A percentile compares a stretch with the other conserved stretches of the same genome.
Conservation (phyloP, 2,113 vertebrate species). For the Lagopus leucura region DNA sequence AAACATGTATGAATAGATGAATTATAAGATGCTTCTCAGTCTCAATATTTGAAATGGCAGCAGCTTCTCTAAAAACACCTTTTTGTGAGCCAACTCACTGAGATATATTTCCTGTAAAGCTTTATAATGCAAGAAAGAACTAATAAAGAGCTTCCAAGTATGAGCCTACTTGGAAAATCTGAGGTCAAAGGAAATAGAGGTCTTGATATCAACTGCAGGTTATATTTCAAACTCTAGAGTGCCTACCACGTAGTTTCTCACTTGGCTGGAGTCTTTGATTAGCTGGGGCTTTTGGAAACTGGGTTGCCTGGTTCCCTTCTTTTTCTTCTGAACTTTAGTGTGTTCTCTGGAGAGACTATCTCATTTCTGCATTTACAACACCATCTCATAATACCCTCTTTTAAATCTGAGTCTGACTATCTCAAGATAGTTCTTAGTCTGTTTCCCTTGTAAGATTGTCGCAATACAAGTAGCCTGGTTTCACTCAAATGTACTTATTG, state of each 20-base stretch:
- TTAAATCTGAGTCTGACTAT: not conserved
- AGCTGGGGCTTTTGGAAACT: not conserved
- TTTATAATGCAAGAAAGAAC: not conserved
- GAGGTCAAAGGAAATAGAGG: not conserved
- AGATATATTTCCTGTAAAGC: not conserved
- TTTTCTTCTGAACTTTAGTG: not conserved
- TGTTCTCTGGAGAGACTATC: not conserved
- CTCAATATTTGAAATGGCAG: not conserved
- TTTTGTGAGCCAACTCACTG: not conserved
- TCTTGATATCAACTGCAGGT: not conserved
- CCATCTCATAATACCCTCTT: not conserved
- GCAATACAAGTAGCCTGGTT: not conserved
- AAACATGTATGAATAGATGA: constrained; percentile 40
- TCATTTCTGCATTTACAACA: not conserved
- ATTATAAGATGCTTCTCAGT: constrained; percentile 15
- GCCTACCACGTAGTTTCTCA: not conserved
- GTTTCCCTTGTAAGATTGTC: not conserved
- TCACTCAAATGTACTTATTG: not conserved
- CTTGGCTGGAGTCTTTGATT: not conserved
- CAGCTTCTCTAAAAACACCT: not conserved
- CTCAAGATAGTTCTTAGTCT: not conserved
- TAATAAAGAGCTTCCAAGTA: not conserved
- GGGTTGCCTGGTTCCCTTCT: not conserved
- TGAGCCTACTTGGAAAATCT: not conserved
- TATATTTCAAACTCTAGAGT: not conserved